Conservation (phyloP, 37 sponge, comb jelly and placozoan genomes). For the Bolinopsis microptera region DNA sequence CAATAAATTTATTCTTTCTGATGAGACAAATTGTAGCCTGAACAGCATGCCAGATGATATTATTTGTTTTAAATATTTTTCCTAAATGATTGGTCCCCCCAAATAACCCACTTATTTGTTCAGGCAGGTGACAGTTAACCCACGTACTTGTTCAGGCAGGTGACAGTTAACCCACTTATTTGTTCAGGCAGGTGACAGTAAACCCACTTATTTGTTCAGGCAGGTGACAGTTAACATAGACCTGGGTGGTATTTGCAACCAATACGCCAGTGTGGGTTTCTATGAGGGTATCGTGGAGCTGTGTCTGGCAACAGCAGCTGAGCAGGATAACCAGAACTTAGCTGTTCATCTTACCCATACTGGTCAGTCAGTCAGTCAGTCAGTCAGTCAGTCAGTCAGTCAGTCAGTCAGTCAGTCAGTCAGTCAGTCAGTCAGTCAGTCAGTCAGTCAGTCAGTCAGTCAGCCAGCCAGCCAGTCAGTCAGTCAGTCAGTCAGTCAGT, state of each 20-base stretch:
- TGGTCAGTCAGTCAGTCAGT: background rate
- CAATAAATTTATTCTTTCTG: background rate
- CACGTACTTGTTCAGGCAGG: too few species aligned
- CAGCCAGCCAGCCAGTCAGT: background rate
- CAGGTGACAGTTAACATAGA: constrained; percentile 77
- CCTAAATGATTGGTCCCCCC: too few species aligned
- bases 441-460: background rate
- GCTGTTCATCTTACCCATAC: constrained; percentile 70
- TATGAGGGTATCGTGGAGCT: constrained; percentile 86
- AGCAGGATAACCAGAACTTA: constrained; percentile 77
- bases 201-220: constrained; percentile 68
- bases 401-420: background rate
- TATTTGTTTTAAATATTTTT: background rate
- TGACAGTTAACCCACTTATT: too few species aligned
- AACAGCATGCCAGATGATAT: background rate
- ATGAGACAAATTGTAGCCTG: background rate
- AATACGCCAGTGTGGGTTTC: constrained; percentile 71
- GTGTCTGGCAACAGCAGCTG: constrained; percentile 74
- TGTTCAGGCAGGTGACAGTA: constrained; percentile 76
- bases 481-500: background rate
- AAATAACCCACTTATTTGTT: too few species aligned
- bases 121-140: too few species aligned
- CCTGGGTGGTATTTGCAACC: constrained; percentile 74
- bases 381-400: background rate
- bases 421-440: background rate